Evolutionary conservation across 2,797 vertebrate species (phyloP).

Genomic region (Buphagus erythrorhynchus): DNA sequence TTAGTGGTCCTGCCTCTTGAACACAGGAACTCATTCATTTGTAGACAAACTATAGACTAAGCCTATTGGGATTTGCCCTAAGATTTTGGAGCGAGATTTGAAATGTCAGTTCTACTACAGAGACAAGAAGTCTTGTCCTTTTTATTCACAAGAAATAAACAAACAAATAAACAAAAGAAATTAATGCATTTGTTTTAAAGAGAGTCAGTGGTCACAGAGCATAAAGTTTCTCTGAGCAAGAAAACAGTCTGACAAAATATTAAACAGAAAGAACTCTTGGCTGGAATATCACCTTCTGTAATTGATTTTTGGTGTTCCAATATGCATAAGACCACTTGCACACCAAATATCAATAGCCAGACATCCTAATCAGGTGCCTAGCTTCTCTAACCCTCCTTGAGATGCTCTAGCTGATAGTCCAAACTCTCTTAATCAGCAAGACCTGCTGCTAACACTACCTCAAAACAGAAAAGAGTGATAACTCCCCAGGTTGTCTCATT

Average conservation of each 20-base stretch:
- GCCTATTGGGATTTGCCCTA: neutral
- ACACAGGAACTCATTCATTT: neutral
- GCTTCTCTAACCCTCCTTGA: neutral
- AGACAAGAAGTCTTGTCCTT: neutral
- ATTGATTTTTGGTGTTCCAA: neutral
- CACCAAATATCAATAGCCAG: neutral
- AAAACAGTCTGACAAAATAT: neutral
- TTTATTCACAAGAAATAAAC: neutral
- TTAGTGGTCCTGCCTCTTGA: neutral
- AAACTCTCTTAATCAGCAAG: neutral
- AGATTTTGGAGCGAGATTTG: neutral
- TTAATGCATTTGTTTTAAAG: neutral
- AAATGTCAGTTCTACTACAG: neutral
- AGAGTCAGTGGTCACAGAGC: neutral
- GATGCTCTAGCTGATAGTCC: neutral
- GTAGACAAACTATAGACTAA: neutral
- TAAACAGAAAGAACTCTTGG: neutral
- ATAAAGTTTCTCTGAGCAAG: neutral
- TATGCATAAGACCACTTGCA: neutral
- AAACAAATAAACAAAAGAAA: neutral
- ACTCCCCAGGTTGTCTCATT: neutral
- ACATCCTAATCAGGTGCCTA: neutral
- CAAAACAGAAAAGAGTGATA: neutral
- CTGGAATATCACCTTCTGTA: neutral
- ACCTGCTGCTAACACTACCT: neutral